A percentile compares a stretch with the other conserved stretches of the same genome.
These are phyloP conservation scores for Hyles euphorbiae DNA, from an alignment of 1,140 invertebrate genomes.

Conservation along the genomic window DNA sequence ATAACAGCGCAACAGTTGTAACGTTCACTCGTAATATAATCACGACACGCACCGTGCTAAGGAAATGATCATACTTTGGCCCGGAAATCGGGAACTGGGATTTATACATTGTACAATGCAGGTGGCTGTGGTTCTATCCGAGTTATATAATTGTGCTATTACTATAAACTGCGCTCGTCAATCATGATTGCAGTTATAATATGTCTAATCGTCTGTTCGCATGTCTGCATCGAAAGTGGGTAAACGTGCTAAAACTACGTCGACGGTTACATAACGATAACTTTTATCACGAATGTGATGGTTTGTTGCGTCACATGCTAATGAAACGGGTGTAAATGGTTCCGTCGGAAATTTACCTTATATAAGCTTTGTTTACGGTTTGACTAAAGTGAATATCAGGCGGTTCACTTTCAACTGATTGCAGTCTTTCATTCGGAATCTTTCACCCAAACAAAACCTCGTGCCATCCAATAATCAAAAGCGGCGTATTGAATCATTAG, in stretches of 20 bases:
- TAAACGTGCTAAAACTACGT: constrained; percentile 20
- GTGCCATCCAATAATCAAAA: no score
- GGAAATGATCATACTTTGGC: no score
- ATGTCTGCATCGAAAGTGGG: constrained; percentile 21
- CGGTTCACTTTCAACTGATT: constrained; percentile 62
- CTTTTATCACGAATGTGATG: constrained; percentile 15
- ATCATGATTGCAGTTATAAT: neutral
- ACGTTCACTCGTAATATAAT: no score
- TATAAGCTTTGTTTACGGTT: constrained; percentile 60
- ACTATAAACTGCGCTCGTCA: neutral
- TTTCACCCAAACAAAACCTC: no score
- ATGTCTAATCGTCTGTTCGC: constrained; percentile 6
- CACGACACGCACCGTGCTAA: no score
- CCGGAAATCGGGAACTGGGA: no score
- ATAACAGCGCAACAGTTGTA: no score
- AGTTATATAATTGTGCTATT: constrained; percentile 3
- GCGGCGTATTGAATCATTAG: no score
- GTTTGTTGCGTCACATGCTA: constrained; percentile 12
- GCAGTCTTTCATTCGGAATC: no score
- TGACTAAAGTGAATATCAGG: constrained; percentile 18
- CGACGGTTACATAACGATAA: constrained; percentile 10
- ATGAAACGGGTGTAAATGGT: constrained; percentile 18
- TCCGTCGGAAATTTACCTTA: constrained; percentile 51
- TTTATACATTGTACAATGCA: no score
- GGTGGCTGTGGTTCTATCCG: neutral